Base-by-base conservation (phyloP, 1,140 invertebrate species). In the Helicoverpa armigera region DNA sequence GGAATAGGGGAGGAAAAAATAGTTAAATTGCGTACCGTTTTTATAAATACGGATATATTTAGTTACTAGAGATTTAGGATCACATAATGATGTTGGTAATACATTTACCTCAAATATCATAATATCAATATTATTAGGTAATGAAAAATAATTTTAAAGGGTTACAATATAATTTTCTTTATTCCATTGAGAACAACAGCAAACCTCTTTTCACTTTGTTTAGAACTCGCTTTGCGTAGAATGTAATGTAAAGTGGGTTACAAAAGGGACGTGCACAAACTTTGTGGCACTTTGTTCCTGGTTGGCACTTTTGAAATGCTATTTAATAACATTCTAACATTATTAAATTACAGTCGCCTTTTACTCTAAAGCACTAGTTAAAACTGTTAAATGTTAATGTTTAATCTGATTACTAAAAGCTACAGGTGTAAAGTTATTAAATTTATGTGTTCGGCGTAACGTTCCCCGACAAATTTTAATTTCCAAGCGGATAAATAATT, bases 181-280 rank as follows among this genome's bases (percentile, higher is more conserved):
- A 3, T 35, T 81, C 58, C 56, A 60, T 48, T 35, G 54, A 76
- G 67, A 81, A 81, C 76, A 80, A 31, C 43, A 60, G 43, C 70
- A 73, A 67, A 82, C 53, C 56, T 74, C 50, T 9, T n/a, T 65
- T 76, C 54, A 48, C 35, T 77, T 75, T 69, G 63, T 81, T 79
- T 81, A 67, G 79, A 67, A 75, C 53, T 69, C 65, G 54, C 61
- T 61, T 53, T 54, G 35, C 61, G 56, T 51, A 80, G 16, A 83
- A 74, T 83, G 77, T 77, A 85, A 82, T 69, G 76, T 73, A 50
- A 80, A 80, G 74, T 65, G 76, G 65, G 61, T 29, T 70, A 81
- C 75, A 81, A 81, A 85, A 85, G 79, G 80, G 72, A 74, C 69
- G 58, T 35, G 60, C 61, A 61, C 60, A 35, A 83, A 81, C 74